These are phyloP conservation scores for Propithecus coquereli DNA, from an alignment of 2,113 vertebrate species.

Conservation along the genomic window DNA sequence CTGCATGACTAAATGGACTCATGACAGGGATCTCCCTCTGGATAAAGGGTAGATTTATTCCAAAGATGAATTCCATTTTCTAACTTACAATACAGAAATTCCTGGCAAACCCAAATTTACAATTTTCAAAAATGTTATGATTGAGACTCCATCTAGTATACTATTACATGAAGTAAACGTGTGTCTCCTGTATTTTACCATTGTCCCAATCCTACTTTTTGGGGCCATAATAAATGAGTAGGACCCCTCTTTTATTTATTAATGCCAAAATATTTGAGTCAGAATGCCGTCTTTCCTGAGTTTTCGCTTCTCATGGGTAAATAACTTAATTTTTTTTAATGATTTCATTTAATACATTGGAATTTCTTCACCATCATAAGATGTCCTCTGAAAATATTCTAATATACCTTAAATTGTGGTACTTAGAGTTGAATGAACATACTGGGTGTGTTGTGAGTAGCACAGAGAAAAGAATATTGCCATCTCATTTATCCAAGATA, in stretches of 20 bases:
- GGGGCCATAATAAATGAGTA: neutral
- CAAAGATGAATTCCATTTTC: slow-evolving; percentile 4
- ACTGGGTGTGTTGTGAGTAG: neutral
- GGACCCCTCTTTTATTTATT: neutral
- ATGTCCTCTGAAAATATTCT: neutral
- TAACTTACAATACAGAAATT: neutral
- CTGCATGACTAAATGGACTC: neutral
- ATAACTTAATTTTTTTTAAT: neutral
- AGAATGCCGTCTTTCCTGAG: neutral
- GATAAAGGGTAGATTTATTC: neutral
- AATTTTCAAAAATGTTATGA: neutral
- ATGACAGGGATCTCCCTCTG: neutral
- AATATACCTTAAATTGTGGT: slow-evolving; percentile 16
- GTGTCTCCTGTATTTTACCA: neutral
- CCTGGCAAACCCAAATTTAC: neutral
- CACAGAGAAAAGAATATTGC: slow-evolving; percentile 1
- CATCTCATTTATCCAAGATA: slow-evolving; percentile 37
- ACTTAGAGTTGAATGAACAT: slow-evolving; percentile 31
- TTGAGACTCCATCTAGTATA: neutral
- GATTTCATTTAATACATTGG: neutral
- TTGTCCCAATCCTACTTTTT: neutral
- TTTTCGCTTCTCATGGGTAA: neutral
- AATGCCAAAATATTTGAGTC: neutral
- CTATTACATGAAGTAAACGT: neutral
- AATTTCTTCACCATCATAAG: neutral